Evolutionary conservation across 2,113 vertebrate genomes (phyloP), one percentile per base, ranked within the genome.

Genomic region (Cichladusa arquata): DNA sequence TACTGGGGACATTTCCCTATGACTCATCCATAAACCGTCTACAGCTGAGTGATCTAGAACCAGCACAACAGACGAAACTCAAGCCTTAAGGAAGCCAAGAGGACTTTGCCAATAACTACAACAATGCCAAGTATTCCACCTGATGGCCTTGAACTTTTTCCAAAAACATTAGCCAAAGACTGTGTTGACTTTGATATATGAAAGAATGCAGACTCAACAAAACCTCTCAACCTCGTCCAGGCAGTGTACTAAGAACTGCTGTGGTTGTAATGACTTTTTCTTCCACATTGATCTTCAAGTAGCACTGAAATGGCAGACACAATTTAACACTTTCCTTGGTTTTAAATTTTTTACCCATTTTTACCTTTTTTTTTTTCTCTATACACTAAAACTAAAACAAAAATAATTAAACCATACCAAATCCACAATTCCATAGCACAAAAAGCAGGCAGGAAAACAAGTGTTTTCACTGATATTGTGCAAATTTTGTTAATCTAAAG

Each of bases 181-280:
- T 48, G 38, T 71, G n/a, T 82, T 92, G 88, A 81, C 70, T 93
- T 89, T 85, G 73, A 92, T 77, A 26, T 61, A 67, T 40, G 54
- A 87, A 92, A 60, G 73, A 93, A 69, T 76, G 78, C 57, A 93
- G 86, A 87, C 62, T 79, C 51, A 34, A 91, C 48, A 92, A 92
- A 91, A 48, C 7, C 70, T 91, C 65, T 78, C 50, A 73, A 44
- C 51, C 71, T 47, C 0, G 0, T 81, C 70, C 48, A 79, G 25
- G 45, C 54, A 91, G 23, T 33, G 15, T 16, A 48, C 9, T 72
- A 74, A 95, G 48, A 78, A 73, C 22, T 84, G 48, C 56, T 81
- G 34, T 61, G 38, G 19, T 71, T 31, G 42, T 76, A 88, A 23
- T 36, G 38, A 56, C 67, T n/a, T 74, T 48, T 69, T 77, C 47